Percentiles rank a stretch among this genome's conserved stretches.
These are phyloP conservation scores for Aelia acuminata DNA, from an alignment of 2,888 invertebrate genomes.

Conservation along the genomic window DNA sequence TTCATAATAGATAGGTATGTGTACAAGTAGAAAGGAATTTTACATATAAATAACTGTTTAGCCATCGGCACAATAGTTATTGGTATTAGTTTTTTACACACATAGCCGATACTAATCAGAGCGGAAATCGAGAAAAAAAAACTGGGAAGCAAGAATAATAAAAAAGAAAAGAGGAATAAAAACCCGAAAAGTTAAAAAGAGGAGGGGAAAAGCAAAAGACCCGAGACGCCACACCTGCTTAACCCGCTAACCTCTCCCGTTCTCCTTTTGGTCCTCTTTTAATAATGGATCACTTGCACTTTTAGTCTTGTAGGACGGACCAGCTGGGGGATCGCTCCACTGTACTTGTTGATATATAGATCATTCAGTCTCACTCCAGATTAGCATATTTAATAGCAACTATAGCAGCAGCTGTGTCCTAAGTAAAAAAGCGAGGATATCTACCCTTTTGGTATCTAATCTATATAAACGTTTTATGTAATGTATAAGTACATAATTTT, in stretches of 20 bases:
- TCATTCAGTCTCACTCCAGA: neutral
- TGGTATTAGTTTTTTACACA: neutral
- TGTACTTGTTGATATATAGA: constrained; percentile 14
- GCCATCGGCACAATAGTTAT: neutral
- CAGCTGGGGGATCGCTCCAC: neutral
- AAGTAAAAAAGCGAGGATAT: too few relatives aligned
- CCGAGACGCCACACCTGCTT: constrained; percentile 9
- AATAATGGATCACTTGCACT: constrained; percentile 44
- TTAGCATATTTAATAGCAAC: too few relatives aligned
- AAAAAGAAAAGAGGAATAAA: constrained; percentile 5
- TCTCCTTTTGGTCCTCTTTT: constrained; percentile 21
- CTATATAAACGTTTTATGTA: too few relatives aligned
- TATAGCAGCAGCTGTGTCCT: too few relatives aligned
- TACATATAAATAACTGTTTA: neutral
- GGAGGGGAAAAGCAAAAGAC: neutral
- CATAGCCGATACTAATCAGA: constrained; percentile 17
- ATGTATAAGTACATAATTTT: too few relatives aligned
- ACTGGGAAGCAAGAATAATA: neutral
- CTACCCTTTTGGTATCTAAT: too few relatives aligned
- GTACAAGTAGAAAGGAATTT: too few relatives aligned
- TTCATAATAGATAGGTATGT: too few relatives aligned
- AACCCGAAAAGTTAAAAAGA: neutral
- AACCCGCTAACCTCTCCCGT: constrained; percentile 20
- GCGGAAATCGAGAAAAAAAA: constrained; percentile 6
- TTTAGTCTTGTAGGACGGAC: neutral